Percentiles rank a stretch among this genome's conserved stretches.
Conservation (phyloP, 2,888 invertebrate genomes). For the Epinotia demarniana region DNA sequence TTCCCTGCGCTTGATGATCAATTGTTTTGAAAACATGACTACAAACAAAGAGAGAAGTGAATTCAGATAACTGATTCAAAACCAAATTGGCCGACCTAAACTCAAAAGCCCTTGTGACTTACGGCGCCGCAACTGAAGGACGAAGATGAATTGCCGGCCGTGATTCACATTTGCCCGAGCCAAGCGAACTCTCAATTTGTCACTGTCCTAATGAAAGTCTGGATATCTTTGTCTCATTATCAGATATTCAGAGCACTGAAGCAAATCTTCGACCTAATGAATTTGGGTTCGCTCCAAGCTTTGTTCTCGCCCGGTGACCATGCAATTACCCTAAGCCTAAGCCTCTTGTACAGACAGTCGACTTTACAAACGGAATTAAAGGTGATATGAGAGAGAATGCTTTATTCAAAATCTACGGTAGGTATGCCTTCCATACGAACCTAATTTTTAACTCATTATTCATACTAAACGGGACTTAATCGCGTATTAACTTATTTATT, state of each 20-base stretch:
- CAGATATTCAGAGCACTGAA: constrained; percentile 34
- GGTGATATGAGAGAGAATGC: not conserved
- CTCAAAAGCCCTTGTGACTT: constrained; percentile 14
- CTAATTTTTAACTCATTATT: too few species aligned
- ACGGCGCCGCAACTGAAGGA: constrained; percentile 40
- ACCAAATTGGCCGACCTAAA: not conserved
- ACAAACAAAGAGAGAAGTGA: not conserved
- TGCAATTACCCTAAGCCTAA: constrained; percentile 3
- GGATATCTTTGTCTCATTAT: constrained; percentile 40
- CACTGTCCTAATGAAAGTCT: constrained; percentile 51
- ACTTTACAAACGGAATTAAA: not conserved
- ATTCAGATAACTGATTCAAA: not conserved
- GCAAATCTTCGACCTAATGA: not conserved
- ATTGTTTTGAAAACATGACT: not conserved
- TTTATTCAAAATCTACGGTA: not conserved
- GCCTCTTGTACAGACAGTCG: not conserved
- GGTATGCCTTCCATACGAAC: too few species aligned
- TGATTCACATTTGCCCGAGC: constrained; percentile 49
- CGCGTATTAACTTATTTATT: too few species aligned
- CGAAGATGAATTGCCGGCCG: constrained; percentile 53
- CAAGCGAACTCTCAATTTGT: constrained; percentile 50
- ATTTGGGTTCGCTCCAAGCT: constrained; percentile 8
- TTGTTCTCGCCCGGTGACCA: constrained; percentile 10
- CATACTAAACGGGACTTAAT: too few species aligned
- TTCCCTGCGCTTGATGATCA: not conserved